These are phyloP conservation scores for Luperina testacea DNA, from an alignment of 2,888 invertebrate genomes.

Conservation along the genomic window DNA sequence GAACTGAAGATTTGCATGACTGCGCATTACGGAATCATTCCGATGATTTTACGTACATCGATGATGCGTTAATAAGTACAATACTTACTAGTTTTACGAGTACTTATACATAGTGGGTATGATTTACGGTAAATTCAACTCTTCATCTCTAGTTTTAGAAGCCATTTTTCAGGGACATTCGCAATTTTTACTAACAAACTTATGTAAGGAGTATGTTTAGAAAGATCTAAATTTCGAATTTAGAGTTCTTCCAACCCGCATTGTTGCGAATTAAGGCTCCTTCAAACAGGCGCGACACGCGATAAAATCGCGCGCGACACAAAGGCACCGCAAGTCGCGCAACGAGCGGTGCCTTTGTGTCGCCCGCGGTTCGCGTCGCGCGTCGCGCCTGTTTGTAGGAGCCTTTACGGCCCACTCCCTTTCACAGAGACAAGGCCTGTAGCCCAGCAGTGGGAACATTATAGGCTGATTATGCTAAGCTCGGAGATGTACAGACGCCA, in stretches of 20 bases:
- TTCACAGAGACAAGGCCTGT: background rate
- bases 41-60: constrained; percentile 16
- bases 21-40: constrained; percentile 38
- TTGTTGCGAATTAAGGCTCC: too few species aligned
- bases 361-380: too few species aligned
- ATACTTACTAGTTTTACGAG: background rate
- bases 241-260: background rate
- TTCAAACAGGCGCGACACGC: too few species aligned
- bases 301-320: too few species aligned
- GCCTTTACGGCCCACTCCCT: background rate
- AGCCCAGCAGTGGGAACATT: background rate
- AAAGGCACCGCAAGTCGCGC: too few species aligned
- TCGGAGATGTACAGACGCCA: background rate
- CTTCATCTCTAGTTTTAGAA: background rate
- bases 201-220: background rate
- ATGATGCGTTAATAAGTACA: constrained; percentile 11
- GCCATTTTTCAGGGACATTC: background rate
- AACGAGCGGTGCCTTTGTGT: too few species aligned
- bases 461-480: too few species aligned
- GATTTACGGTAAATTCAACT: background rate
- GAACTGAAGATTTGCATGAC: constrained; percentile 44
- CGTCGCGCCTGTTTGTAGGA: too few species aligned
- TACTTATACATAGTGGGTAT: background rate
- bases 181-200: background rate
- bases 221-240: background rate